These are phyloP conservation scores for Paracanthobrama guichenoti DNA, from an alignment of 2,113 vertebrate genomes.

Conservation along the genomic window DNA sequence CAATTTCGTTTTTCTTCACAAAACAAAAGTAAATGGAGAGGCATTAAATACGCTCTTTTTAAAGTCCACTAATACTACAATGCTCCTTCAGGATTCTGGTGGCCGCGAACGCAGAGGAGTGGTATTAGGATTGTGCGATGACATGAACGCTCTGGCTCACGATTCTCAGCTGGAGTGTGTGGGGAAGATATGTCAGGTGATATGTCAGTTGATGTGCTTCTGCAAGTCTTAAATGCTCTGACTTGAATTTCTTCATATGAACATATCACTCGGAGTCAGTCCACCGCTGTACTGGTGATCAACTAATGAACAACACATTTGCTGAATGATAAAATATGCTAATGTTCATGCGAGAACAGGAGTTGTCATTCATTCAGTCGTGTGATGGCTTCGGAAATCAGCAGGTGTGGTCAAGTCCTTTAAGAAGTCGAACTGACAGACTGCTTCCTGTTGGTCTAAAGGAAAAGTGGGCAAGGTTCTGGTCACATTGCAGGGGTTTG, in stretches of 20 bases:
- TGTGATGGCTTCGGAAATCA: slow-evolving; percentile 23
- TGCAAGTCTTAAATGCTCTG: slow-evolving; percentile 1
- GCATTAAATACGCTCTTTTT: slow-evolving; percentile 65
- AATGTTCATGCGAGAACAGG: background rate
- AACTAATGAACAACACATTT: background rate
- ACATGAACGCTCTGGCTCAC: background rate
- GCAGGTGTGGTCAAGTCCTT: background rate
- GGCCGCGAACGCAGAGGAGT: slow-evolving; percentile 44
- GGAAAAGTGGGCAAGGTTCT: background rate
- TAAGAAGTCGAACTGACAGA: background rate
- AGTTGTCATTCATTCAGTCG: background rate
- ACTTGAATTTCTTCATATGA: slow-evolving; percentile 19
- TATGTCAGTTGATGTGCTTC: slow-evolving; percentile 1
- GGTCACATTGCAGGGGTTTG: slow-evolving; percentile 40
- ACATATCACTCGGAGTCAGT: slow-evolving; percentile 5
- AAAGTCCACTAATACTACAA: slow-evolving; percentile 89
- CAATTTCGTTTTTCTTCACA: slow-evolving; percentile 42
- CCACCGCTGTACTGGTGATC: background rate
- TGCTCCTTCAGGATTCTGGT: slow-evolving; percentile 81
- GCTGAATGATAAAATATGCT: background rate
- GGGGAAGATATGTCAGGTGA: slow-evolving; percentile 1
- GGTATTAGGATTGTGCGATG: background rate
- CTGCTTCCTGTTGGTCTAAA: background rate
- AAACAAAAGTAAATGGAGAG: slow-evolving; percentile 55
- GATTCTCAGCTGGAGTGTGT: slow-evolving; percentile 28